phyloP scores from a whole-genome alignment of 2,113 vertebrate species.

The Hemichromis elongatus region DNA sequence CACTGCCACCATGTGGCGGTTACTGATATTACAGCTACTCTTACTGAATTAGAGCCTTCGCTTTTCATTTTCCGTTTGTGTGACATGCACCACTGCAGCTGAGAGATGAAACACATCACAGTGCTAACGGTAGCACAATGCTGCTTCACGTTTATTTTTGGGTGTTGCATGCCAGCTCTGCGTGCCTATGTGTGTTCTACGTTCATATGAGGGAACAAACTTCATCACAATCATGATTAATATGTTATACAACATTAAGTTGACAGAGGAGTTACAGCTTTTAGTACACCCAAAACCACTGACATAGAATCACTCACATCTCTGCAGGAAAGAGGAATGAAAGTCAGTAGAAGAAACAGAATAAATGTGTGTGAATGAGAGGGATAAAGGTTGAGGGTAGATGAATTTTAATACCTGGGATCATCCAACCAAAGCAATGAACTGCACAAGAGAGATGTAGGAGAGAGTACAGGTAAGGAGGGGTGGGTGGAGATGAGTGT shows the following conservation, averaged over 20 bases:
- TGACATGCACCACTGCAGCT: background rate
- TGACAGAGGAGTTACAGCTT: background rate
- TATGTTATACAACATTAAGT: background rate
- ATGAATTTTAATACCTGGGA: background rate
- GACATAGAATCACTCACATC: background rate
- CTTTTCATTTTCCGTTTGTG: background rate
- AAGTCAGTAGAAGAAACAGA: background rate
- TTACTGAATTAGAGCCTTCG: fast-evolving
- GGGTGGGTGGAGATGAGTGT: background rate
- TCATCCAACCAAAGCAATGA: background rate
- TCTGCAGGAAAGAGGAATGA: background rate
- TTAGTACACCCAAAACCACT: background rate
- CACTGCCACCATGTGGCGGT: conserved; percentile 39
- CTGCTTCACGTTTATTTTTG: background rate
- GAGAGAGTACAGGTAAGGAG: background rate
- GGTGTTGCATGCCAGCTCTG: background rate
- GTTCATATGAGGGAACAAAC: background rate
- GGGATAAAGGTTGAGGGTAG: background rate
- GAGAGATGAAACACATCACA: background rate
- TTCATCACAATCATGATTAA: background rate
- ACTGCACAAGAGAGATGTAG: background rate
- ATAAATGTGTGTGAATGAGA: background rate
- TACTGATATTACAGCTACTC: background rate
- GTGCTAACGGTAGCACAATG: background rate
- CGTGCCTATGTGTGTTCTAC: background rate